A percentile compares a stretch with the other conserved stretches of the same genome.
Evolutionary conservation across 2,888 invertebrate genomes (phyloP).

Genomic region (Hemithea aestivaria): DNA sequence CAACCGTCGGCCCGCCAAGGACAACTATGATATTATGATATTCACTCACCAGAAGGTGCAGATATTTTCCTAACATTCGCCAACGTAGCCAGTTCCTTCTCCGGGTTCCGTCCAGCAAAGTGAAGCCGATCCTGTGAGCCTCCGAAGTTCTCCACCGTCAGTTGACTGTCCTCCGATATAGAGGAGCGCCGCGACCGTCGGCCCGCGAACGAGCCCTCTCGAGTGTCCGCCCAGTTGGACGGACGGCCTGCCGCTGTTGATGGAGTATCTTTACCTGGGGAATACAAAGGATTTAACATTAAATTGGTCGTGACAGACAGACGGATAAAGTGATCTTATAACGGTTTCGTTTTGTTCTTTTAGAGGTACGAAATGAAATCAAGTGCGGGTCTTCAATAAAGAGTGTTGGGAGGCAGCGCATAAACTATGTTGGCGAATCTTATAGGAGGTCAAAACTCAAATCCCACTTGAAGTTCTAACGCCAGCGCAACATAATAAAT

Average conservation of each 20-base stretch:
- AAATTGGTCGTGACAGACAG: too few species aligned
- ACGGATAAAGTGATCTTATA: too few species aligned
- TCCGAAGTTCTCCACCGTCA: conserved; percentile 95
- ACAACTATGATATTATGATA: conserved; percentile 13
- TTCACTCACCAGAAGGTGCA: conserved; percentile 67
- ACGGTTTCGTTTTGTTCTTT: too few species aligned
- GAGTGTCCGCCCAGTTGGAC: conserved; percentile 87
- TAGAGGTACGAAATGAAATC: too few species aligned
- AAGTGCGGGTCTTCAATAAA: too few species aligned
- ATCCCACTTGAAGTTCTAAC: too few species aligned
- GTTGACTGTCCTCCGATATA: conserved; percentile 89
- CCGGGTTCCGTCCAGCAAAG: conserved; percentile 90
- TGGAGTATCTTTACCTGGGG: conserved; percentile 19
- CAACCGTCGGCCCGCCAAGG: conserved; percentile 90
- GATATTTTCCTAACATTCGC: conserved; percentile 66
- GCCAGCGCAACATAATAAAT: too few species aligned
- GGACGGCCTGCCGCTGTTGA: conserved; percentile 87
- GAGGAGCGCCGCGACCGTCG: conserved; percentile 91
- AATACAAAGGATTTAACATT: background rate
- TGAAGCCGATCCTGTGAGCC: conserved; percentile 94
- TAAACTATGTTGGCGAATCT: too few species aligned
- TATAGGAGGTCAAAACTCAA: too few species aligned
- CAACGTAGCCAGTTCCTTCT: conserved; percentile 83
- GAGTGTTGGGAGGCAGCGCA: too few species aligned
- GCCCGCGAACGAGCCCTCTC: conserved; percentile 82